These are phyloP conservation scores for Gymnogyps californianus DNA, from an alignment of 2,113 vertebrate genomes.

Conservation along the genomic window DNA sequence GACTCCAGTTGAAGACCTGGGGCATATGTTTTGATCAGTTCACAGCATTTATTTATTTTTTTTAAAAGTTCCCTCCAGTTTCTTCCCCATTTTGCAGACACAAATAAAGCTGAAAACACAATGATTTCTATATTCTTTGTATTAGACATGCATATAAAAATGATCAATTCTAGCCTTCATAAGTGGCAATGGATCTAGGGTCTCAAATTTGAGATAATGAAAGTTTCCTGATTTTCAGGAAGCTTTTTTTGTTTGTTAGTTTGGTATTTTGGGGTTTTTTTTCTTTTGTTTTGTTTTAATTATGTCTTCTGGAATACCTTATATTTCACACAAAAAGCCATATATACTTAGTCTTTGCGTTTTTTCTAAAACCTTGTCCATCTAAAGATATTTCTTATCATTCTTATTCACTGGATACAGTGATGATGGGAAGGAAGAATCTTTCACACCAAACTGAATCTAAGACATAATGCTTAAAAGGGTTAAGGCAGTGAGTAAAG, in stretches of 20 bases:
- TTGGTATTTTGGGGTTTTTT: background rate
- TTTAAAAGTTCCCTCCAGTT: background rate
- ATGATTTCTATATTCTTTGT: background rate
- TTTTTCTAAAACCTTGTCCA: background rate
- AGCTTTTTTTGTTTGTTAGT: background rate
- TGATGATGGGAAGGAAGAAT: background rate
- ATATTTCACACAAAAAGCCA: background rate
- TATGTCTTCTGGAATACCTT: background rate
- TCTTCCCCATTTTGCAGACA: background rate
- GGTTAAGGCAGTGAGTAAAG: background rate
- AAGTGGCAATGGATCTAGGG: background rate
- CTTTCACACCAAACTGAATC: background rate
- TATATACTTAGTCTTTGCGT: background rate
- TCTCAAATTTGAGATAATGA: background rate
- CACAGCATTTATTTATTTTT: background rate
- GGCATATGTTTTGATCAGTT: background rate
- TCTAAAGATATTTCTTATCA: background rate
- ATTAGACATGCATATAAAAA: background rate
- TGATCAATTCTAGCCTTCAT: accelerated
- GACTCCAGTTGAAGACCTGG: background rate
- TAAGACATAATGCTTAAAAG: background rate
- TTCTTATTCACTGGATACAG: background rate
- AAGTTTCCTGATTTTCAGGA: background rate
- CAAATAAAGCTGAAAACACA: background rate
- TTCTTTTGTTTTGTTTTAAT: background rate